These are phyloP conservation scores for Fissipunctia ypsillon DNA, from an alignment of 2,888 invertebrate species.

Conservation along the genomic window DNA sequence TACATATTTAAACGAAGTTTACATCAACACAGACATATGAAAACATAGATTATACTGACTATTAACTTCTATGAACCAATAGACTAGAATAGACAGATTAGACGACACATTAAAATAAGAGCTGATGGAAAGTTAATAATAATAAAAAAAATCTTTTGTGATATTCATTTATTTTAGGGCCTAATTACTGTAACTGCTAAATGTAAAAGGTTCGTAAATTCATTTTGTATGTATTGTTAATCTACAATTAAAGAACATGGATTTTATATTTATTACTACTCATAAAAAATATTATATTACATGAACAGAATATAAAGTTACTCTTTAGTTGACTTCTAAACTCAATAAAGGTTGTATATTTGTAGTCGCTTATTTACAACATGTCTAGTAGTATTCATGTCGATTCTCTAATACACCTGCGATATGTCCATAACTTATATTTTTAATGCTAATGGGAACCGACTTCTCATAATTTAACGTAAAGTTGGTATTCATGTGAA, in stretches of 20 bases:
- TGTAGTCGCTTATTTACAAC: conserved; percentile 29
- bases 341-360: conserved; percentile 57
- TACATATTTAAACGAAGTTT: conserved; percentile 20
- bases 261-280: conserved; percentile 34
- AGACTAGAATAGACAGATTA: conserved; percentile 2
- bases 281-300: conserved; percentile 11
- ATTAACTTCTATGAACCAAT: conserved; percentile 29
- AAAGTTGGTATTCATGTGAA: background rate
- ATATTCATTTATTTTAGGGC: conserved; percentile 61
- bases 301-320: conserved; percentile 35
- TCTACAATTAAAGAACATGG: conserved; percentile 20
- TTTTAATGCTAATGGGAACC: background rate
- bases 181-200: conserved; percentile 57
- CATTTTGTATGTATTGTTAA: conserved; percentile 47
- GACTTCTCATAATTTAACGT: background rate
- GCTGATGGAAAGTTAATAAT: conserved; percentile 5
- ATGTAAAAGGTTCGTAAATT: conserved; percentile 46
- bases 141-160: conserved; percentile 45
- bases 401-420: conserved; percentile 23
- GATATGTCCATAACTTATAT: background rate
- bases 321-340: conserved; percentile 39
- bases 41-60: conserved; percentile 2
- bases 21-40: conserved; percentile 26
- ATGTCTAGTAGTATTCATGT: conserved; percentile 42
- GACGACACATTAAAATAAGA: conserved; percentile 7